A percentile compares a stretch with the other conserved stretches of the same genome.
Evolutionary conservation across 2,888 invertebrate genomes (phyloP).

Genomic region (Endotricha flammealis): DNA sequence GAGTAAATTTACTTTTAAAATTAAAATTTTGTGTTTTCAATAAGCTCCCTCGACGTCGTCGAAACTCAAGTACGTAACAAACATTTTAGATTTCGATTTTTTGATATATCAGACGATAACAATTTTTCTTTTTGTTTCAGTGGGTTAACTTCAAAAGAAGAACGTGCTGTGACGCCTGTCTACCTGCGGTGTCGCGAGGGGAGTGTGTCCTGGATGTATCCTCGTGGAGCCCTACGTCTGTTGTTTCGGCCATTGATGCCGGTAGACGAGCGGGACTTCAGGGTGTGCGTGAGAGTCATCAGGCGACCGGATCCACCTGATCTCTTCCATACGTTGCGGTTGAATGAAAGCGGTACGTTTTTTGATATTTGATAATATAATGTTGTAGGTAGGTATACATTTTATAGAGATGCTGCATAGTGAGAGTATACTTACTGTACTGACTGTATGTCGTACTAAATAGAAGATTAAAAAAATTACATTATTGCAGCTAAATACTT

Average conservation of each 20-base stretch:
- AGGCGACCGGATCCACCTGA: slow-evolving; percentile 76
- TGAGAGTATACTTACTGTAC: no score
- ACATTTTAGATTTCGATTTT: no score
- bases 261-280: slow-evolving; percentile 80
- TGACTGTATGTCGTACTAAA: no score
- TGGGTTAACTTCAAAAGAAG: slow-evolving; percentile 68
- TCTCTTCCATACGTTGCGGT: slow-evolving; percentile 66
- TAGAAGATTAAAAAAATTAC: no score
- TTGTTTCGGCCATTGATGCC: slow-evolving; percentile 81
- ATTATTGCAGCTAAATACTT: no score
- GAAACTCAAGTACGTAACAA: no score
- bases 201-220: slow-evolving; percentile 85
- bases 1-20: no score
- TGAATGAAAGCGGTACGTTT: slow-evolving; percentile 50
- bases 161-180: slow-evolving; percentile 85
- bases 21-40: no score
- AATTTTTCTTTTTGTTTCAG: slow-evolving; percentile 76
- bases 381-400: no score
- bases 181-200: slow-evolving; percentile 87
- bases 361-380: background rate
- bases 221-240: slow-evolving; percentile 84
- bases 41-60: no score
- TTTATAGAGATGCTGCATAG: no score
- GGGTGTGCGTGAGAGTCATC: slow-evolving; percentile 82
- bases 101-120: no score